Evolutionary conservation across 2,888 invertebrate genomes (phyloP), one percentile per base, ranked within the genome.

Genomic region (Eueremaeus valkanovi): DNA sequence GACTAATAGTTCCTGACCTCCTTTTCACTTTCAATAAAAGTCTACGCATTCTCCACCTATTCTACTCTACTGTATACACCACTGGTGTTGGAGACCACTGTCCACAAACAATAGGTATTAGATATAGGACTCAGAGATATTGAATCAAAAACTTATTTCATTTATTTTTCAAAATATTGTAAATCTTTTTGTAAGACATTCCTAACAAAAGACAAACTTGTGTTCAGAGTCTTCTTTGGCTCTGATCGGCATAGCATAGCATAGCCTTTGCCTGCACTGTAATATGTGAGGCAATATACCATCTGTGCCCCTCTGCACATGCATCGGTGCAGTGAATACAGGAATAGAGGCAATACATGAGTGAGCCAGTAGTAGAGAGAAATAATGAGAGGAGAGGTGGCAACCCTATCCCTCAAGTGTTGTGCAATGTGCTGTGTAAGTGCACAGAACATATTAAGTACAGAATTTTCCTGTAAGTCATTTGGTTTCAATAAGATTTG

Each of bases 1-100:
- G 66, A 66, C 36, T 21, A 9, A 36, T 6, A 36, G 66, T 74
- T n/a, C n/a, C n/a, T n/a, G 74, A 68, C 74, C 74, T 74, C 74
- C 74, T 74, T 74, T 74, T 74, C 74, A 74, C 74, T 74, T 74
- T 74, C 74, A 68, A n/a, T 18, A 63, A 33, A 24, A 18, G 5
- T 5, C 18, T 42, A 40, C 40, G 16, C 33, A 31, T 31, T 61
- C 61, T 51, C 18, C n/a, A n/a, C n/a, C 16, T 45, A 45, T 45
- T 45, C 16, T 18, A n/a, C n/a, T n/a, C n/a, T n/a, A n/a, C n/a
- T n/a, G n/a, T 45, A 45, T 45, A 16, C 45, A 45, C 3, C 16
- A 45, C 45, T 16, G 9, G 21, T 51, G 51, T 3, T 61, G 18
- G 29, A 61, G 61, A 61, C 61, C 61, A 61, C 29, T 61, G 61